These are phyloP conservation scores for Macrophya annulata DNA, from an alignment of 2,888 invertebrate species.

Conservation along the genomic window DNA sequence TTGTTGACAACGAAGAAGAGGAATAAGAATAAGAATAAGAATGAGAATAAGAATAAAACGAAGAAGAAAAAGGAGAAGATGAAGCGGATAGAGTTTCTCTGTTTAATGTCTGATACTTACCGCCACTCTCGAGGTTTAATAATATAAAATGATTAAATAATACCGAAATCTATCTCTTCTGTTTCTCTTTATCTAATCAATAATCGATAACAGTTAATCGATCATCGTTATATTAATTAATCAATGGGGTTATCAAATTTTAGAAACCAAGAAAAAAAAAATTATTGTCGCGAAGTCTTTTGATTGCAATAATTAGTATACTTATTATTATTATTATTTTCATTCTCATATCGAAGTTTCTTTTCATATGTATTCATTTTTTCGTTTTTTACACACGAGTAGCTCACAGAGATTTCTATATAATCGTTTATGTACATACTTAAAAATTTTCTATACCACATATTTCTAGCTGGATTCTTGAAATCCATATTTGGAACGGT, in stretches of 20 bases:
- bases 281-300: too few species aligned
- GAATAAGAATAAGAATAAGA: neutral
- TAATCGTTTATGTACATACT: neutral
- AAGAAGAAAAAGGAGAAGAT: too few species aligned
- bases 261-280: too few species aligned
- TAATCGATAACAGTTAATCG: too few species aligned
- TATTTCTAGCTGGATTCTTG: neutral
- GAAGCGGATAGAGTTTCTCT: neutral
- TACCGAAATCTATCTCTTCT: neutral
- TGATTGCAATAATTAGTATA: too few species aligned
- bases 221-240: too few species aligned
- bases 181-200: too few species aligned
- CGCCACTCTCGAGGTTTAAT: neutral
- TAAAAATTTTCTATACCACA: neutral
- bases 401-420: neutral
- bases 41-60: neutral
- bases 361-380: neutral
- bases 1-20: neutral
- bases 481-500: conserved; percentile 23
- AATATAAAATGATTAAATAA: neutral
- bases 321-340: neutral
- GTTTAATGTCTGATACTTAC: neutral
- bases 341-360: neutral
- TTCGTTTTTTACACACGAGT: too few species aligned
- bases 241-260: too few species aligned